Evolutionary conservation across 2,888 invertebrate genomes (phyloP).

Genomic region (Idaea aversata): DNA sequence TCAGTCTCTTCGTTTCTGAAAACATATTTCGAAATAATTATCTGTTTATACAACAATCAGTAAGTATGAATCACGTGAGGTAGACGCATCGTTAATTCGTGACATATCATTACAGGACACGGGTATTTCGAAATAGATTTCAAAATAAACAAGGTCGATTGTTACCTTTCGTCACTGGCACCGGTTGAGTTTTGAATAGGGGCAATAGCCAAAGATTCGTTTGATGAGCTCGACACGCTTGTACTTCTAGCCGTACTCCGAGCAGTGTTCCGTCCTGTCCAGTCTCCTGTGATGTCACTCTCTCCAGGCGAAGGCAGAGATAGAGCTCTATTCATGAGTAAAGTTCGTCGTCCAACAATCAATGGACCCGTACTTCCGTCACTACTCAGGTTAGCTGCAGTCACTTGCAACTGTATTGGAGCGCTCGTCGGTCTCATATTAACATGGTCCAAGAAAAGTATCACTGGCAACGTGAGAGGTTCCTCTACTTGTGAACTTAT

Average conservation of each 20-base stretch:
- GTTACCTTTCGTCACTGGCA: slow-evolving; percentile 66
- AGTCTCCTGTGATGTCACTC: slow-evolving; percentile 62
- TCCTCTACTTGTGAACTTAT: slow-evolving; percentile 56
- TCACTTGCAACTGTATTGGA: slow-evolving; percentile 72
- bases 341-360: slow-evolving; percentile 65
- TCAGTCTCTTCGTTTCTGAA: slow-evolving; percentile 69
- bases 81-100: background rate
- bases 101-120: slow-evolving; percentile 6
- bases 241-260: slow-evolving; percentile 62
- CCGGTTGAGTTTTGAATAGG: slow-evolving; percentile 45
- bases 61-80: background rate
- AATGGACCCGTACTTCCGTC: slow-evolving; percentile 67
- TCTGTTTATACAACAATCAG: slow-evolving; percentile 2
- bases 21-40: slow-evolving; percentile 18
- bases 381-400: slow-evolving; percentile 68
- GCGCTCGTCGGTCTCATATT: slow-evolving; percentile 73
- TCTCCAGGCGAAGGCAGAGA: slow-evolving; percentile 71
- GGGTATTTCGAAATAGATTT: background rate
- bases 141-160: slow-evolving; percentile 5
- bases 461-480: slow-evolving; percentile 69
- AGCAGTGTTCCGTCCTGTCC: slow-evolving; percentile 63
- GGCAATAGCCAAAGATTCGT: slow-evolving; percentile 58
- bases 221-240: slow-evolving; percentile 66
- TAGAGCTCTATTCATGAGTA: slow-evolving; percentile 68
- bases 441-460: slow-evolving; percentile 70